Percentiles rank a stretch among this genome's conserved stretches.
phyloP scores from a whole-genome alignment of 1,140 invertebrate species.

The Uloborus diversus region DNA sequence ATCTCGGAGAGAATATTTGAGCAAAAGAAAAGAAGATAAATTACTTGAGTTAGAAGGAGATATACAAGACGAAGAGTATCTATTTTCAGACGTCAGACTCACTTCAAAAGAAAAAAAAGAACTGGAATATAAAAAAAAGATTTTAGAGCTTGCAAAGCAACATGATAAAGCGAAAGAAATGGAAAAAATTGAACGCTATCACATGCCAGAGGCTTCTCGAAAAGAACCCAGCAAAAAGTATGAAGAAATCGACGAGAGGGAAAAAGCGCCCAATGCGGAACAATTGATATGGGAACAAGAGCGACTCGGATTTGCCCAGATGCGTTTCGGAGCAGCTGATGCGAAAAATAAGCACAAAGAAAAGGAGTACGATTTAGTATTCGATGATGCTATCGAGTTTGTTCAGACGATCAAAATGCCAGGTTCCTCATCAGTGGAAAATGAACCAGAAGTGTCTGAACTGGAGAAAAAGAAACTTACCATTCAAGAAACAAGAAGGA shows the following conservation, averaged over 20 bases:
- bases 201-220: slow-evolving; percentile 82
- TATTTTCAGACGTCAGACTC: slow-evolving; percentile 88
- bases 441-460: slow-evolving; percentile 72
- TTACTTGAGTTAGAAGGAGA: slow-evolving; percentile 94
- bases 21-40: slow-evolving; percentile 96
- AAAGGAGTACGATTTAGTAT: slow-evolving; percentile 87
- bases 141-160: slow-evolving; percentile 91
- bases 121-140: slow-evolving; percentile 88
- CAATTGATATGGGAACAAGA: slow-evolving; percentile 99
- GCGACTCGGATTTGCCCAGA: slow-evolving; percentile 90
- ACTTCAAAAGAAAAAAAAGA: slow-evolving; percentile 86
- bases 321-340: slow-evolving; percentile 93
- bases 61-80: slow-evolving; percentile 95
- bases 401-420: slow-evolving; percentile 91
- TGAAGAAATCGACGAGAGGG: slow-evolving; percentile 86
- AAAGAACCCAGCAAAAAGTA: slow-evolving; percentile 73
- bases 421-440: slow-evolving; percentile 70
- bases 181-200: slow-evolving; percentile 91
- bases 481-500: slow-evolving; percentile 92
- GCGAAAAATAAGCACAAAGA: slow-evolving; percentile 69
- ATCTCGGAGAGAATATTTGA: slow-evolving; percentile 92
- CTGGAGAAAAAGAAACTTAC: slow-evolving; percentile 79
- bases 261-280: slow-evolving; percentile 88
- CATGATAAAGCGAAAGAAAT: slow-evolving; percentile 93
- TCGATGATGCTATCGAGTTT: slow-evolving; percentile 98